Base-by-base conservation (phyloP, 2,888 invertebrate species). In the Lasioglossum villosulum region DNA sequence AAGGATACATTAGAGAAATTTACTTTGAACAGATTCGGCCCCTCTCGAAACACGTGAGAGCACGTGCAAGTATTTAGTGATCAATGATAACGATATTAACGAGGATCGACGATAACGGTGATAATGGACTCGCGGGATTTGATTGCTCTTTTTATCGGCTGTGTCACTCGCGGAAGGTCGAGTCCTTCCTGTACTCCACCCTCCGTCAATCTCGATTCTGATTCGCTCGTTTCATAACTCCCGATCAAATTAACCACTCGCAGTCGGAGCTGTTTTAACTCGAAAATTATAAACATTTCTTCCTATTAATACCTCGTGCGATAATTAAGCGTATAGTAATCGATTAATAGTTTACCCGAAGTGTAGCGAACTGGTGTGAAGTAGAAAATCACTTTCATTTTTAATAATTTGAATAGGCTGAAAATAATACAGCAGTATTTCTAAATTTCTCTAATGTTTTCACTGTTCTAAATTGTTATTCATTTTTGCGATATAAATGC, bases 41-140 rank as follows among this genome's bases (percentile, higher is more conserved):
- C 74, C 83, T 79, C 80, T 82, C 42, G 42, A 82, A 52, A 84
- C 45, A 66, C 19, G 68, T 37, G 72, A 75, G 75, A 76, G 78
- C 89, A 85, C 78, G 85, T 89, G 89, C 84, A 84, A 79, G 80
- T 89, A 78, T 78, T 63, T 66, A 71, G 34, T 63, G 70, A 80
- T 84, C 39, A 19, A 63, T 27, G 89, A 84, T 86, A 87, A 75
- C 63, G 77, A 78, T 77, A 77, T 74, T 76, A 48, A 14, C 30
- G 73, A 52, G 56, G 66, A 72, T 12, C 52, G 37, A 37, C 12
- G 87, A 84, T 89, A 89, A 89, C 66, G 72, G 23, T 45, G 70
- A 79, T 83, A 83, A 89, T 79, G 81, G 68, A 74, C 59, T 71
- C 16, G 8, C 39, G 63, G 8, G 42, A 39, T 72, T 72, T 77